Conservation (phyloP, 1,140 invertebrate genomes). For the Conus betulinus region DNA sequence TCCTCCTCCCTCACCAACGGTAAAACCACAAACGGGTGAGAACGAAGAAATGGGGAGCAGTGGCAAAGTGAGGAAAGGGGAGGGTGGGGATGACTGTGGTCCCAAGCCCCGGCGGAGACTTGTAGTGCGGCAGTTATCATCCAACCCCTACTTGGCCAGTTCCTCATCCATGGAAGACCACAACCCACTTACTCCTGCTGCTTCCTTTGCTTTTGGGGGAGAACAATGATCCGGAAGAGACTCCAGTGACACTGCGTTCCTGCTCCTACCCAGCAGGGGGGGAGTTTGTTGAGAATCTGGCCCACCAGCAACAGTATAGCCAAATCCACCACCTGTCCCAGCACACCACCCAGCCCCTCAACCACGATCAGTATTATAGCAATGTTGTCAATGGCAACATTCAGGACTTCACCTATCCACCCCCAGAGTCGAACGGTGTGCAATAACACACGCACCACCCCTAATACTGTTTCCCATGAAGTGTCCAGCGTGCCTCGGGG, state of each 20-base stretch:
- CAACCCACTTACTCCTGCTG: slow-evolving; percentile 26
- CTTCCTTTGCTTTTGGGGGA: slow-evolving; percentile 43
- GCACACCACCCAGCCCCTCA: not conserved
- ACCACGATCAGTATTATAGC: slow-evolving; percentile 31
- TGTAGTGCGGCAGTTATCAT: slow-evolving; percentile 41
- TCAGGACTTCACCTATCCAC: slow-evolving; percentile 32
- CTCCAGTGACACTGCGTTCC: not conserved
- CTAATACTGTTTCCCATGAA: slow-evolving; percentile 5
- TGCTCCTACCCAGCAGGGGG: not conserved
- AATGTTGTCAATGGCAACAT: slow-evolving; percentile 37
- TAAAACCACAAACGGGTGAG: not conserved
- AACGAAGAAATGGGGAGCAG: not conserved
- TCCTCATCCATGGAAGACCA: slow-evolving; percentile 40
- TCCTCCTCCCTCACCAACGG: not conserved
- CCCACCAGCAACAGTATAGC: slow-evolving; percentile 26
- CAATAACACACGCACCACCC: slow-evolving; percentile 20
- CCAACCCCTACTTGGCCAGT: slow-evolving; percentile 46
- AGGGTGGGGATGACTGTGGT: not conserved
- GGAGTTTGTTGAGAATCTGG: slow-evolving; percentile 17
- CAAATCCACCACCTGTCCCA: slow-evolving; percentile 28
- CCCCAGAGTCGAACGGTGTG: slow-evolving; percentile 27
- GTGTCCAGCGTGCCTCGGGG: slow-evolving; percentile 42
- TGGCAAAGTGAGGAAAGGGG: not conserved
- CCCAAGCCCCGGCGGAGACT: slow-evolving; percentile 33
- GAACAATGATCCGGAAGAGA: slow-evolving; percentile 17